Evolutionary conservation across 2,888 invertebrate genomes (phyloP).

Genomic region (Atherix ibis): DNA sequence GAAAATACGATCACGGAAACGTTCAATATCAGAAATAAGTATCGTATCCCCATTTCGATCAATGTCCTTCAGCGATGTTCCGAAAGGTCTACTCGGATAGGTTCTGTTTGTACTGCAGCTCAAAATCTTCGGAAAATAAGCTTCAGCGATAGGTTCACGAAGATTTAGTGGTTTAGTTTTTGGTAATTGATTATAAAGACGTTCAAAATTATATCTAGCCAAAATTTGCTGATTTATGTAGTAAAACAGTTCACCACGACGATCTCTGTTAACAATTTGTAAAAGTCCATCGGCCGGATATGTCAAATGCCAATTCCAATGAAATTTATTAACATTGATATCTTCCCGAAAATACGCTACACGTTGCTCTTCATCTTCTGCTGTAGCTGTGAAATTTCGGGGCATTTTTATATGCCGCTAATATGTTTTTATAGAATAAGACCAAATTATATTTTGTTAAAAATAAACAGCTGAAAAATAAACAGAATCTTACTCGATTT

Average conservation of each 20-base stretch:
- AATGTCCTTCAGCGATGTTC: constrained; percentile 44
- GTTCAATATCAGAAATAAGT: constrained; percentile 43
- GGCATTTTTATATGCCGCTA: constrained; percentile 47
- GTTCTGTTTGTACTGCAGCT: constrained; percentile 47
- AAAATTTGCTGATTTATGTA: constrained; percentile 53
- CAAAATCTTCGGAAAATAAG: constrained; percentile 69
- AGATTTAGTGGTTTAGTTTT: constrained; percentile 49
- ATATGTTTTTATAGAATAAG: too few species aligned
- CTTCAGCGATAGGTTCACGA: constrained; percentile 54
- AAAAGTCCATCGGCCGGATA: constrained; percentile 49
- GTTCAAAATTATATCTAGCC: constrained; percentile 57
- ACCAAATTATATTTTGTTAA: too few species aligned
- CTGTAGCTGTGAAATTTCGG: constrained; percentile 56
- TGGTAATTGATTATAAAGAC: constrained; percentile 51
- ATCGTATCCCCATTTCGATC: constrained; percentile 46
- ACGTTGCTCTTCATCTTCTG: constrained; percentile 60
- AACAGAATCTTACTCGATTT: constrained; percentile 29
- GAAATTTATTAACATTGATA: constrained; percentile 70
- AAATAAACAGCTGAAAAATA: background rate
- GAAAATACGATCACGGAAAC: constrained; percentile 58
- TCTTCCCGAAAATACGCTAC: constrained; percentile 76
- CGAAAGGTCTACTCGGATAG: constrained; percentile 53
- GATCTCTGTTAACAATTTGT: constrained; percentile 52
- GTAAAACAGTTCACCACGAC: constrained; percentile 56
- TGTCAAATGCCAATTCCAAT: constrained; percentile 86